Conservation (phyloP, 2,888 invertebrate genomes). For the Lithodes maja region DNA sequence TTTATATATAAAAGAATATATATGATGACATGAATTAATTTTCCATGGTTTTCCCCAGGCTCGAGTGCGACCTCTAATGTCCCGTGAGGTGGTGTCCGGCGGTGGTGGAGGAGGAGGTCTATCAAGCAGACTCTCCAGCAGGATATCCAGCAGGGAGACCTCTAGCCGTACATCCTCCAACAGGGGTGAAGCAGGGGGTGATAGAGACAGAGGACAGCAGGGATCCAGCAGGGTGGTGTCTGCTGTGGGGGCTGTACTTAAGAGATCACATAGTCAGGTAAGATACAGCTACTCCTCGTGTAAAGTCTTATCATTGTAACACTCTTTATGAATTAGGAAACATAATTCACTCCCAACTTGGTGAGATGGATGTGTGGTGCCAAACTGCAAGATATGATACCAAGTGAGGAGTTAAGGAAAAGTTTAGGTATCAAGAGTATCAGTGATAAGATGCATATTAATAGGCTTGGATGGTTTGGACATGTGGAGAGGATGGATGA, state of each 20-base stretch:
- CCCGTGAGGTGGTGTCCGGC: conserved; percentile 54
- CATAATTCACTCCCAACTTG: no score
- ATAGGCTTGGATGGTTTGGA: no score
- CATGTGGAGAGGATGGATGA: no score
- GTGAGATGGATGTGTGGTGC: no score
- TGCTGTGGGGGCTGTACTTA: conserved; percentile 64
- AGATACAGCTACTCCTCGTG: background rate
- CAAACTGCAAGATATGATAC: no score
- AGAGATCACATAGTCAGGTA: conserved; percentile 61
- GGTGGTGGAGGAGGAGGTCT: conserved; percentile 26
- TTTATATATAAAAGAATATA: no score
- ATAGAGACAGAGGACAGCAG: background rate
- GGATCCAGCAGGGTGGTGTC: conserved; percentile 56
- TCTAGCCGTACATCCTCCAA: conserved; percentile 23
- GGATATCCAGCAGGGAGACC: conserved; percentile 14
- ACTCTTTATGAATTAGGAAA: no score
- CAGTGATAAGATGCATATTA: no score
- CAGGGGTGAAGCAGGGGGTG: conserved; percentile 52
- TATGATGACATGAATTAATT: no score
- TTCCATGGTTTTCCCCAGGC: conserved; percentile 37
- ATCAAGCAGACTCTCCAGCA: background rate
- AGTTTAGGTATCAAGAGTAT: no score
- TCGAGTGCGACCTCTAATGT: conserved; percentile 67
- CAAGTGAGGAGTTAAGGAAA: no score
- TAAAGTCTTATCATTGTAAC: no score